Evolutionary conservation across 2,888 invertebrate genomes (phyloP).

Genomic region (Aphrophora alni): DNA sequence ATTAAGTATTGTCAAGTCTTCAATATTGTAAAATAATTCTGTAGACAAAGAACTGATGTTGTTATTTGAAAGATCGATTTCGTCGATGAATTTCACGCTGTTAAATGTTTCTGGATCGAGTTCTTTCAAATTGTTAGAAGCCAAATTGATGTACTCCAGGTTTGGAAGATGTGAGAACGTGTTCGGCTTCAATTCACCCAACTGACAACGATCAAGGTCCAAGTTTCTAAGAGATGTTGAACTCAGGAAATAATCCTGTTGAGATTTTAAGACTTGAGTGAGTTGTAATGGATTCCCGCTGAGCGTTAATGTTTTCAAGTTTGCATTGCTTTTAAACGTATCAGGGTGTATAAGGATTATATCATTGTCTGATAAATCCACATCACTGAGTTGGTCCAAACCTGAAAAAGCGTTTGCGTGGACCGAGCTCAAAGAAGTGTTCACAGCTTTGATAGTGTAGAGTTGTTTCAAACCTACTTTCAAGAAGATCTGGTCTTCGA

Average conservation of each 20-base stretch:
- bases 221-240: constrained; percentile 72
- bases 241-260: constrained; percentile 59
- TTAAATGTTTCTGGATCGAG: constrained; percentile 68
- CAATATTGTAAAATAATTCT: constrained; percentile 70
- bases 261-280: constrained; percentile 57
- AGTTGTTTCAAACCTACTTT: constrained; percentile 69
- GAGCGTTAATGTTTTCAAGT: constrained; percentile 69
- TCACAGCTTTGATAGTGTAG: constrained; percentile 71
- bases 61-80: constrained; percentile 76
- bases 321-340: constrained; percentile 71
- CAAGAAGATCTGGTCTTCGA: constrained; percentile 67
- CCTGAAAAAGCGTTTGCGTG: constrained; percentile 74
- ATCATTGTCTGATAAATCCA: constrained; percentile 73
- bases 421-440: constrained; percentile 71
- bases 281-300: constrained; percentile 69
- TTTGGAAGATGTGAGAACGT: constrained; percentile 70
- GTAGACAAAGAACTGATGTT: constrained; percentile 67
- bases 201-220: constrained; percentile 72
- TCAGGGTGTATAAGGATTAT: constrained; percentile 71
- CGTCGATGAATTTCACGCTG: constrained; percentile 62
- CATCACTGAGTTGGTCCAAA: constrained; percentile 68
- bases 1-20: constrained; percentile 70
- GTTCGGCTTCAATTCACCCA: constrained; percentile 68
- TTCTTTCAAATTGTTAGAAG: constrained; percentile 69
- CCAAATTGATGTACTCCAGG: constrained; percentile 71